Conservation (phyloP, 2,797 vertebrate species). For the Hylomyscus alleni region DNA sequence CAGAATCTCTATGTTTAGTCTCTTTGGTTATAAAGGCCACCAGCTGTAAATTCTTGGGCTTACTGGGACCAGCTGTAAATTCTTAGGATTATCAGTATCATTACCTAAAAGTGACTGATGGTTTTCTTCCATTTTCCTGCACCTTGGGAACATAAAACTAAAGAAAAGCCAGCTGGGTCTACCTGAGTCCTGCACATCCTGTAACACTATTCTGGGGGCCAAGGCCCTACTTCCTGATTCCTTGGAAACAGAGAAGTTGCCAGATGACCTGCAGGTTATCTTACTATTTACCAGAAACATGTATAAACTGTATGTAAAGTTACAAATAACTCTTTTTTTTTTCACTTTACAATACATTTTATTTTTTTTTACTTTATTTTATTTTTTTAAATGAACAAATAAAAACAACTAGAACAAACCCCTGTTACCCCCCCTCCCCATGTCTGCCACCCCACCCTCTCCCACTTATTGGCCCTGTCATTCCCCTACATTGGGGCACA, state of each 20-base stretch:
- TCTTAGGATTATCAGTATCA: constrained; percentile 8
- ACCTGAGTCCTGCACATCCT: not conserved
- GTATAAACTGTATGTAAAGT: not conserved
- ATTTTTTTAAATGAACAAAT: too few relatives aligned
- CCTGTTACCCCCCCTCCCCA: too few relatives aligned
- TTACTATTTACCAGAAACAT: not conserved
- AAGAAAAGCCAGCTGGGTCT: not conserved
- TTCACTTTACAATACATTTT: too few relatives aligned
- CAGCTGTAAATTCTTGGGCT: constrained; percentile 32
- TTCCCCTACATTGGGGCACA: too few relatives aligned
- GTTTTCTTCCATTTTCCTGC: not conserved
- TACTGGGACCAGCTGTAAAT: not conserved
- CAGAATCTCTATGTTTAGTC: not conserved
- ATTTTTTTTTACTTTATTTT: too few relatives aligned
- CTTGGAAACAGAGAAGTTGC: constrained; percentile 41
- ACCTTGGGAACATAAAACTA: constrained; percentile 24
- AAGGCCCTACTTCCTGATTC: constrained; percentile 49
- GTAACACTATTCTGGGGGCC: not conserved
- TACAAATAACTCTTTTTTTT: constrained; percentile 27
- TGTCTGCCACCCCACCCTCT: too few relatives aligned
- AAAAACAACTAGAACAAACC: too few relatives aligned
- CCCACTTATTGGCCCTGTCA: too few relatives aligned
- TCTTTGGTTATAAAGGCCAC: constrained; percentile 40
- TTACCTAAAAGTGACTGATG: not conserved
- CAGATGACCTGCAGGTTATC: not conserved